A percentile compares a stretch with the other conserved stretches of the same genome.
Conservation (phyloP, 2,113 vertebrate species). For the Chaenogobius annularis region DNA sequence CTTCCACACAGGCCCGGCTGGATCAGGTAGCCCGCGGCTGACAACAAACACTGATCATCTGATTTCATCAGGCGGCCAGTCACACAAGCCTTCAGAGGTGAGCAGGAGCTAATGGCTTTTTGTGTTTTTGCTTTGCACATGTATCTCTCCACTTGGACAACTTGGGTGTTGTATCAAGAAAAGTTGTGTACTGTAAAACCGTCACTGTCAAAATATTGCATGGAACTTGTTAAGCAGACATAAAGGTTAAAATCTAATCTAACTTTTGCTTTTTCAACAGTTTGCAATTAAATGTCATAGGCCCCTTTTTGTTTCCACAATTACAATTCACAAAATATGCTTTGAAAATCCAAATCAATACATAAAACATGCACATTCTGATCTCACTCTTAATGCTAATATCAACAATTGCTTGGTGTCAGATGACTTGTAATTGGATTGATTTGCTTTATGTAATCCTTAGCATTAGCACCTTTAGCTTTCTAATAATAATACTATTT, state of each 20-base stretch:
- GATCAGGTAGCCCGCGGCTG: conserved; percentile 58
- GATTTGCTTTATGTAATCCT: background rate
- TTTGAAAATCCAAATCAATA: no score
- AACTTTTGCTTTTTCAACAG: background rate
- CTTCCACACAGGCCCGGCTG: conserved; percentile 43
- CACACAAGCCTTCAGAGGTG: conserved; percentile 51
- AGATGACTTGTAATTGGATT: background rate
- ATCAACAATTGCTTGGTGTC: background rate
- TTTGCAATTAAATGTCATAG: background rate
- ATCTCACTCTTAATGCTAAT: background rate
- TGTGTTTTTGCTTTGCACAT: background rate
- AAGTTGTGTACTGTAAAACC: no score
- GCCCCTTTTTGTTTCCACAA: no score
- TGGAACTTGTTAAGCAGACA: background rate
- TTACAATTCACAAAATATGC: no score
- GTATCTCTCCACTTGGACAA: conserved; percentile 14
- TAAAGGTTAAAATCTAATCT: background rate
- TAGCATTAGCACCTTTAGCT: background rate
- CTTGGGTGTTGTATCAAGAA: conserved; percentile 2
- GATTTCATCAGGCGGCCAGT: conserved; percentile 39
- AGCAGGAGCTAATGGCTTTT: conserved; percentile 47
- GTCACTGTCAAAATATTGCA: background rate
- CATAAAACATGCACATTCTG: no score
- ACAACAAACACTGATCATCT: conserved; percentile 23
- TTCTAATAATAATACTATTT: background rate